Evolutionary conservation across 2,113 vertebrate species (phyloP).

Genomic region (Eira barbara): DNA sequence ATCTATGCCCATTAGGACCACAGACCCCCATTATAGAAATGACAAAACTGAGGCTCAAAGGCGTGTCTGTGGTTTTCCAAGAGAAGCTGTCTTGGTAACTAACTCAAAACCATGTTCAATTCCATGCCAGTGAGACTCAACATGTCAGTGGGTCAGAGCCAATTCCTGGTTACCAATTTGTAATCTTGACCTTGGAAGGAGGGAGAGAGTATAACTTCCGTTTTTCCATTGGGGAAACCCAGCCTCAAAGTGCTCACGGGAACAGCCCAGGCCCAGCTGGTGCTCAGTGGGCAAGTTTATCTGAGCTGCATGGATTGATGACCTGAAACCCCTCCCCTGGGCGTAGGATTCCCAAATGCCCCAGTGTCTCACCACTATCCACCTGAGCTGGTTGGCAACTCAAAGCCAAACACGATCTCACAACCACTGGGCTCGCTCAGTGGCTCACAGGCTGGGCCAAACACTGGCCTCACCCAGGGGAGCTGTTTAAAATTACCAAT

Average conservation of each 20-base stretch:
- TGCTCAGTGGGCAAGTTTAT: too few species aligned
- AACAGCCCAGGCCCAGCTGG: neutral
- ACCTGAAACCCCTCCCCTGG: neutral
- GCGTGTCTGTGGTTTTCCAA: neutral
- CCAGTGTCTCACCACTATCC: neutral
- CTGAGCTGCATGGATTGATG: fast-evolving
- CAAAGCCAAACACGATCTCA: neutral
- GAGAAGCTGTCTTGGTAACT: neutral
- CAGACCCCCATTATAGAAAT: neutral
- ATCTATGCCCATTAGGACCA: neutral
- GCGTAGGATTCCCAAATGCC: neutral
- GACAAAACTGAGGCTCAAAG: neutral
- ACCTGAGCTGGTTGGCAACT: neutral
- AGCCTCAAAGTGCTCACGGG: neutral
- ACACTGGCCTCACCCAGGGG: too few species aligned
- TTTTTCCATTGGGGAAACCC: neutral
- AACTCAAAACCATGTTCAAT: neutral
- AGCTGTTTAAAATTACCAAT: neutral
- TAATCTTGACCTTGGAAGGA: neutral
- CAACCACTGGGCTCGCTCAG: neutral
- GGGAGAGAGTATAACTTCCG: fast-evolving
- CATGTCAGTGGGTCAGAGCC: too few species aligned
- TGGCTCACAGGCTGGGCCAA: fast-evolving
- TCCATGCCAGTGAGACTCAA: neutral
- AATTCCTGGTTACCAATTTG: neutral